Conservation (phyloP, 35 echinoderm and acorn worm species). For the Anneissia japonica region DNA sequence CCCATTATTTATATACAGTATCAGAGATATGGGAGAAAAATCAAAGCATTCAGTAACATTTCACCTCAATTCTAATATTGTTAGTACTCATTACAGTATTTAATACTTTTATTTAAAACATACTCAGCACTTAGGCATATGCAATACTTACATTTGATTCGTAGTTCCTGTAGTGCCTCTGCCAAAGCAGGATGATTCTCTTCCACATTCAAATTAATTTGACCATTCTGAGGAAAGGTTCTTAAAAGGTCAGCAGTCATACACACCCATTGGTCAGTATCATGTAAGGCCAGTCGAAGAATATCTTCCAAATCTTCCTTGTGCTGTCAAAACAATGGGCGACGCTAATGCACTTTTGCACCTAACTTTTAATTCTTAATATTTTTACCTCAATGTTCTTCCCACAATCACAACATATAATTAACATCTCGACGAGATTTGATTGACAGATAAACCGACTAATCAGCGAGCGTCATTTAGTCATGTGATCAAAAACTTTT, state of each 20-base stretch:
- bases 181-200: constrained; percentile 81
- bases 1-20: neutral
- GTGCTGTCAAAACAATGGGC: constrained; percentile 38
- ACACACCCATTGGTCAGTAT: constrained; percentile 88
- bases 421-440: too few species aligned
- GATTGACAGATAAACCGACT: too few species aligned
- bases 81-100: neutral
- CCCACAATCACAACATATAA: too few species aligned
- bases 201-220: constrained; percentile 83
- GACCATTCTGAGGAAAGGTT: constrained; percentile 68
- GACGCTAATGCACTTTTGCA: too few species aligned
- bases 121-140: neutral
- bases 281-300: constrained; percentile 64
- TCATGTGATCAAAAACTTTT: too few species aligned
- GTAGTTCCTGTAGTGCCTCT: constrained; percentile 66
- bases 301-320: constrained; percentile 83
- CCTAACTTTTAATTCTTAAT: too few species aligned
- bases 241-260: constrained; percentile 78
- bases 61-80: neutral
- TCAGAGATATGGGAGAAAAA: neutral
- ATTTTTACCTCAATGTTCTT: too few species aligned
- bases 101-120: neutral
- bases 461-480: too few species aligned
- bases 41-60: neutral
- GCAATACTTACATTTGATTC: constrained; percentile 64